Evolutionary conservation across 1,140 invertebrate genomes (phyloP).

Genomic region (Camponotus vicinus): DNA sequence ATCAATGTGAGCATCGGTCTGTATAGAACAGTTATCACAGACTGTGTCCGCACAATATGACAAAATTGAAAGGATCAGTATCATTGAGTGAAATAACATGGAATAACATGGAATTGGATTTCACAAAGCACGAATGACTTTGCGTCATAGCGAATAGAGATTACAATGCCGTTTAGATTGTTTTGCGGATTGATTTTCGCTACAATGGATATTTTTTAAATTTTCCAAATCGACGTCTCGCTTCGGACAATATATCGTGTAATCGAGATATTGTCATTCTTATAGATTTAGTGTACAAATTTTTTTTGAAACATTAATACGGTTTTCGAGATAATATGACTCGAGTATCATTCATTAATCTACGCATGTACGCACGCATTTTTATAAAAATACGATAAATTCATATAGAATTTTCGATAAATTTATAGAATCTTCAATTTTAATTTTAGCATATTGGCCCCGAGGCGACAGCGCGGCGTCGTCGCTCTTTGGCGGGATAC

Average conservation of each 20-base stretch:
- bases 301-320: no score
- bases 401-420: background rate
- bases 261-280: background rate
- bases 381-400: background rate
- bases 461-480: conserved; percentile 85
- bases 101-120: conserved; percentile 26
- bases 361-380: background rate
- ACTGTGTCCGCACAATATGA: background rate
- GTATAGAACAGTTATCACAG: conserved; percentile 16
- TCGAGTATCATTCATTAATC: background rate
- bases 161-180: background rate
- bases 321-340: background rate
- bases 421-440: conserved; percentile 14
- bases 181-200: background rate
- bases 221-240: background rate
- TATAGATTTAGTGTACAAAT: background rate
- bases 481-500: conserved; percentile 86
- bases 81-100: conserved; percentile 11
- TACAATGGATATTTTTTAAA: background rate
- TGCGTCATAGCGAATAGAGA: background rate
- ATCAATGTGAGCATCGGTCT: background rate
- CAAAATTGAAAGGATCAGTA: conserved; percentile 10
- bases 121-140: background rate
- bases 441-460: conserved; percentile 90
- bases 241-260: background rate